Evolutionary conservation across 2,797 vertebrate genomes (phyloP).

Genomic region (Acestrorhynchus altus): DNA sequence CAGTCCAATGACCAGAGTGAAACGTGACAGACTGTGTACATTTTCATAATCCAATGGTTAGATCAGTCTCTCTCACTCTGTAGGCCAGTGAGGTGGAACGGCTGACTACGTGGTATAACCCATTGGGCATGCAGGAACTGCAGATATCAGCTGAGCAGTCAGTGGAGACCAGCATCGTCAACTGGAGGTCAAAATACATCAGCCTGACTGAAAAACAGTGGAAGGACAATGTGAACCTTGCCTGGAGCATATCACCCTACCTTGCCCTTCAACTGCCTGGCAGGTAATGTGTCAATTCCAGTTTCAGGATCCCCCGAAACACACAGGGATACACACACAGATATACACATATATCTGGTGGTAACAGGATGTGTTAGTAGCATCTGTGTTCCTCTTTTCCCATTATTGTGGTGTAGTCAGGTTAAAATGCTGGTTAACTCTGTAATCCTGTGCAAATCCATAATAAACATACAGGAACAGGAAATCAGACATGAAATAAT

Average conservation of each 20-base stretch:
- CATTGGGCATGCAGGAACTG: slow-evolving; percentile 89
- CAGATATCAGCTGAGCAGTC: slow-evolving; percentile 87
- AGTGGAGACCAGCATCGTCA: slow-evolving; percentile 92
- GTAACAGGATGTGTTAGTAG: background rate
- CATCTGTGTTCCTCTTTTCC: background rate
- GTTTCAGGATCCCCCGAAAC: background rate
- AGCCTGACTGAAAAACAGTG: slow-evolving; percentile 95
- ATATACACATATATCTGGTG: background rate
- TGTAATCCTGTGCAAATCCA: background rate
- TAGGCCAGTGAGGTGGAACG: slow-evolving; percentile 96
- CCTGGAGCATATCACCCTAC: slow-evolving; percentile 94
- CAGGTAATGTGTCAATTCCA: slow-evolving; percentile 72
- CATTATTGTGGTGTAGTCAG: background rate
- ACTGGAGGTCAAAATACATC: slow-evolving; percentile 96
- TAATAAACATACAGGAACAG: background rate
- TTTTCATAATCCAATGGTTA: background rate
- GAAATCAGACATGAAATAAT: background rate
- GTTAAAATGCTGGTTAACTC: too few relatives aligned
- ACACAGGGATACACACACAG: too few relatives aligned
- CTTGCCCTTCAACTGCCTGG: slow-evolving; percentile 91
- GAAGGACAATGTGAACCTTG: slow-evolving; percentile 97
- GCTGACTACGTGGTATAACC: slow-evolving; percentile 96
- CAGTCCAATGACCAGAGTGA: too few relatives aligned
- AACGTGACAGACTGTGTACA: too few relatives aligned
- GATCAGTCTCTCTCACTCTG: background rate